Evolutionary conservation across 1,140 invertebrate genomes (phyloP), one percentile per base, ranked within the genome.

Genomic region (Pissodes strobi): DNA sequence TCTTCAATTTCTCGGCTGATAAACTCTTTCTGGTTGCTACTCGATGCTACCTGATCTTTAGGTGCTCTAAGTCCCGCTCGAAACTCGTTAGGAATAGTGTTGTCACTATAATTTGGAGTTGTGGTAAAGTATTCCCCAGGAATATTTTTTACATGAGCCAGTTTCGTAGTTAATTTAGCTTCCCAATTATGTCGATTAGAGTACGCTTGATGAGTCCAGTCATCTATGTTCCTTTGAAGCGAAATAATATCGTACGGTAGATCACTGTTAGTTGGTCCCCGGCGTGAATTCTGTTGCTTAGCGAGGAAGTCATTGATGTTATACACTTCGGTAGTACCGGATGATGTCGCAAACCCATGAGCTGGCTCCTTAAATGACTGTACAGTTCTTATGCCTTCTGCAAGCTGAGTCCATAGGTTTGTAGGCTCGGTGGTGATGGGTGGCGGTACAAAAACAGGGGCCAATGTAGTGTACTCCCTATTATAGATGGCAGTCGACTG

Each of bases 141-240:
- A 62, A 92, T 92, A 75, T 88, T 84, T 76, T 91, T 92, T 12
- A 86, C 85, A 9, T 65, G 18, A 12, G 30, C 5, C 3, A 52
- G 23, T 10, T 43, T 39, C 17, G 37, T 39, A 1, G 19, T 41
- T 9, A 34, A 30, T 18, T 39, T 49, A n/a, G 27, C 22, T 34
- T 23, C 34, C 56, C 8, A 59, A 39, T 38, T 61, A 2, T 25
- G 17, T 1, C 17, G 2, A n/a, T 82, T 72, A 38, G 83, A 83
- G 6, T 84, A 89, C 76, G 89, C 88, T 80, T 91, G 88, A 68
- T 89, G 88, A 1, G 90, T 92, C 90, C 90, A 92, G 27, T 89
- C 88, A 71, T 92, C 90, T 34, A 92, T 92, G 67, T 90, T 91
- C 69, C 90, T 89, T 73, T 92, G 90, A 45, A 92, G 74, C 71